These are phyloP conservation scores for Phaethon lepturus DNA, from an alignment of 2,113 vertebrate genomes.

Conservation along the genomic window DNA sequence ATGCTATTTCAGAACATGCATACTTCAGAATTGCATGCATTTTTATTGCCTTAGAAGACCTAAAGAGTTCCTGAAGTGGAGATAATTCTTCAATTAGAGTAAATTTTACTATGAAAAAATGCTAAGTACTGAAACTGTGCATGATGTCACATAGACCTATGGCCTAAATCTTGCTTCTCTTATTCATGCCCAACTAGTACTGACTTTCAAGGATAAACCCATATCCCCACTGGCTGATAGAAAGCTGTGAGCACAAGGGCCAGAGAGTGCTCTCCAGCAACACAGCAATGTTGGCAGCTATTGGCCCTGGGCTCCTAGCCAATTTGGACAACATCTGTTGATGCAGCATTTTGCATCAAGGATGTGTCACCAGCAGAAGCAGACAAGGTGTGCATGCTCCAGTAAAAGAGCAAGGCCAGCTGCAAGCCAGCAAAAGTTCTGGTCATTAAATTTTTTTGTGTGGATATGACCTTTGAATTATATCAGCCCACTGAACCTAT, in stretches of 20 bases:
- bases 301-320: neutral
- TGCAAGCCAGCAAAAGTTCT: neutral
- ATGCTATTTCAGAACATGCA: neutral
- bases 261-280: neutral
- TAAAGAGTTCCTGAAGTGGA: neutral
- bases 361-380: neutral
- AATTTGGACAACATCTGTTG: neutral
- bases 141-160: neutral
- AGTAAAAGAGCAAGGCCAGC: neutral
- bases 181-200: neutral
- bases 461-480: neutral
- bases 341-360: neutral
- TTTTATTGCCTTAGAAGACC: neutral
- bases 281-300: neutral
- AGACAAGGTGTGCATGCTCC: neutral
- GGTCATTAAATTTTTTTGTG: neutral
- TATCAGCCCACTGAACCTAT: neutral
- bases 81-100: neutral
- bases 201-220: neutral
- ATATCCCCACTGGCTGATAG: neutral
- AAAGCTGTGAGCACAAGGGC: neutral
- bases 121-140: neutral
- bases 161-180: neutral
- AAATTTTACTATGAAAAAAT: neutral
- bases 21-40: neutral